Percentiles rank a stretch among this genome's conserved stretches.
Conservation (phyloP, 1,140 invertebrate species). For the Mamestra configurata region DNA sequence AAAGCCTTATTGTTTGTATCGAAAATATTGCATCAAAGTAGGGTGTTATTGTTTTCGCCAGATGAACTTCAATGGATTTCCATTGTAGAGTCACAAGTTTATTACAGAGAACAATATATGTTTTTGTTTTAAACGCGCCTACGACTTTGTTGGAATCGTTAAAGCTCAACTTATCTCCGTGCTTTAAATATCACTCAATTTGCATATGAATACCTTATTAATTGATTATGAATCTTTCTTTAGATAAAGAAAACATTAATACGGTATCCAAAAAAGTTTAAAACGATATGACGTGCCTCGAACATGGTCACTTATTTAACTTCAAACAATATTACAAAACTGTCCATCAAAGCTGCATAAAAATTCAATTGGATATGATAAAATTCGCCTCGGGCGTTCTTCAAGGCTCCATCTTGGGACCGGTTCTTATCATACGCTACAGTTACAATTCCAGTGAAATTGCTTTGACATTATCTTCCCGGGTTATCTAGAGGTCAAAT, state of each 20-base stretch:
- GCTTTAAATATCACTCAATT: neutral
- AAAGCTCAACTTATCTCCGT: neutral
- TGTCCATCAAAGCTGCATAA: constrained; percentile 30
- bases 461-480: constrained; percentile 56
- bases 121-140: no score
- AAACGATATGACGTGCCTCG: neutral
- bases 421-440: constrained; percentile 47
- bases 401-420: constrained; percentile 47
- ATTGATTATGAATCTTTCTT: neutral
- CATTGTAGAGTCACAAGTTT: no score
- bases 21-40: constrained; percentile 16
- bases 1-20: constrained; percentile 1
- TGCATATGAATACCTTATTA: neutral
- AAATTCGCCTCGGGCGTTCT: constrained; percentile 20
- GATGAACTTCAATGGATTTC: neutral
- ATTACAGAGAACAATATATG: no score
- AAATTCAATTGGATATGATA: constrained; percentile 30
- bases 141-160: no score
- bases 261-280: neutral
- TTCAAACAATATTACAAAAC: constrained; percentile 2
- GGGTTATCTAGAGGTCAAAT: constrained; percentile 57
- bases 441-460: constrained; percentile 53
- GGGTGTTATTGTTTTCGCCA: constrained; percentile 1
- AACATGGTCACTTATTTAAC: constrained; percentile 1
- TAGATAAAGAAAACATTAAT: neutral